Base-by-base conservation (phyloP, 2,113 vertebrate species). In the Piaya cayana region DNA sequence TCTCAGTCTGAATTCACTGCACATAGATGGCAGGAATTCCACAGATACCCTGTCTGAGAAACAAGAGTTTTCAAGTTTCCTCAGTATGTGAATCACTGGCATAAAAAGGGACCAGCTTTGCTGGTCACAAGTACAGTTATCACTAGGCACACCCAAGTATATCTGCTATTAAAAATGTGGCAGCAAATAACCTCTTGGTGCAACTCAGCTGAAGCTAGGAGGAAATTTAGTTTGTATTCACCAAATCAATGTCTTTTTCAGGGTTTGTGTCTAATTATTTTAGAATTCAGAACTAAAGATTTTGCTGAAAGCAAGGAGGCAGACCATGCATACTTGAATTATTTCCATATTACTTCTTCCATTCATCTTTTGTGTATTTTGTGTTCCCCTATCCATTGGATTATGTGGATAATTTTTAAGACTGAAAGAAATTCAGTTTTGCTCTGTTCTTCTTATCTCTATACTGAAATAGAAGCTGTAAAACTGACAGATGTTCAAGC, bases 21-120 rank as follows among this genome's bases (percentile, higher is more conserved):
- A 94, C 90, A 89, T 42, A 95, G 94, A 93, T 75, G 92, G 78
- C 56, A 91, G 81, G 93, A 93, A 95, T 97, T 95, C 93, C 96
- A 94, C 50, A 94, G 96, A 88, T 88, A 92, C 83, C 42, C 95
- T 72, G 50, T 82, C 88, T 92, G 92, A 94, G 94, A 78, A 95
- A 94, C 23, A 63, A 88, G 84, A 87, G 74, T 80, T 88, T 70
- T 77, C 75, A 47, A 87, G 71, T 64, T 85, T 95, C 93, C 86
- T 94, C 80, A 69, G 34, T 77, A 72, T 27, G 81, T 0, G 1
- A 92, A 76, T 71, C 43, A 93, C 56, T n/a, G 79, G 43, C 80
- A 76, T 55, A 29, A 83, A 93, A 92, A 90, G 27, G 45, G 69
- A 83, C 43, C 65, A 34, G 53, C 63, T 83, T 93, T 89, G 55